These are phyloP conservation scores for Temnothorax rugatulus DNA, from an alignment of 2,888 invertebrate genomes.

Conservation along the genomic window DNA sequence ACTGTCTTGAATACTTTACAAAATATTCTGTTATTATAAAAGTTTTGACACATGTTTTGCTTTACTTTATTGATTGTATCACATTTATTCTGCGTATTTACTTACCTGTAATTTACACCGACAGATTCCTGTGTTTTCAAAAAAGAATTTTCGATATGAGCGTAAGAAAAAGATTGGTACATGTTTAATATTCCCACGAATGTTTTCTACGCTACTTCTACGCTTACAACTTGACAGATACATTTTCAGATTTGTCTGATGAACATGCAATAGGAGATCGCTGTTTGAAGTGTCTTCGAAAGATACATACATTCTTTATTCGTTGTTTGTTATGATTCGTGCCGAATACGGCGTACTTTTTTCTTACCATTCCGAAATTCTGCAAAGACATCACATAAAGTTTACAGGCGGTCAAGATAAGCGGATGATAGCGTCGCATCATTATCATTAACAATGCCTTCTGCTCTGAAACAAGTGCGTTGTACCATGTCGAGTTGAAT, in stretches of 20 bases:
- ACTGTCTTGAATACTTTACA: not conserved
- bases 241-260: too few species aligned
- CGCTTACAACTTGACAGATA: too few species aligned
- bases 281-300: not conserved
- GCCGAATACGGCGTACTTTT: not conserved
- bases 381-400: conserved; percentile 32
- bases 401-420: not conserved
- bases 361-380: conserved; percentile 34
- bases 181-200: not conserved
- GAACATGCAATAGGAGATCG: too few species aligned
- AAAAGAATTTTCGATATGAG: not conserved
- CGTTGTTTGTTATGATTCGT: not conserved
- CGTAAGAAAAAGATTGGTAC: not conserved
- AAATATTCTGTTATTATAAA: not conserved
- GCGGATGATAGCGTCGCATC: not conserved
- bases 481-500: conserved; percentile 18
- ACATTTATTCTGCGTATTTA: not conserved
- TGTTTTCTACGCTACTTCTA: too few species aligned
- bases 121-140: not conserved
- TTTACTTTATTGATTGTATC: not conserved
- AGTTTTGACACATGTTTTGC: not conserved
- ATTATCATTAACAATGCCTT: conserved; percentile 17
- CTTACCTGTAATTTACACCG: not conserved
- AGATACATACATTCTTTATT: not conserved
- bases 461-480: not conserved